Evolutionary conservation across 2,113 vertebrate genomes (phyloP).

Genomic region (Spea multiplicata): DNA sequence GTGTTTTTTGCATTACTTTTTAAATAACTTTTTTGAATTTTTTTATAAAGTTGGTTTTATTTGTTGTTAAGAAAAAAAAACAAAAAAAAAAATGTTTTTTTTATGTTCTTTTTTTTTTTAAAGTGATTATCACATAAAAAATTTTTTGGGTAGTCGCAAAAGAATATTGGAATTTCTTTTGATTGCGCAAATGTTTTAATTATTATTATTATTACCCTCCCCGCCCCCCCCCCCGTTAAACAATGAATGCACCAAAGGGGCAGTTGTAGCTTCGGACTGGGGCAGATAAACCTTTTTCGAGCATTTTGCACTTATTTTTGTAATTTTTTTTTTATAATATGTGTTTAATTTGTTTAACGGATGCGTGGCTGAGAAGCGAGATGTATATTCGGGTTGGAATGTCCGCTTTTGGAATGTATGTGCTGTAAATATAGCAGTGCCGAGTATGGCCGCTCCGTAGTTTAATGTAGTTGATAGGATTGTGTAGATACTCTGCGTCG

Average conservation of each 20-base stretch:
- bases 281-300: neutral
- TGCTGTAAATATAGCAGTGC: slow-evolving; percentile 10
- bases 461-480: too few relatives aligned
- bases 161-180: too few relatives aligned
- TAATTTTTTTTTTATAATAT: slow-evolving; percentile 24
- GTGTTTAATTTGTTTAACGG: slow-evolving; percentile 13
- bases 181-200: too few relatives aligned
- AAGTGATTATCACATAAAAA: too few relatives aligned
- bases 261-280: too few relatives aligned
- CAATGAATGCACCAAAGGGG: too few relatives aligned
- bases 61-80: neutral
- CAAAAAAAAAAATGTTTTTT: neutral
- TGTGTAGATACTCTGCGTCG: too few relatives aligned
- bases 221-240: too few relatives aligned
- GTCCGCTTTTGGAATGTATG: neutral
- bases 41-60: slow-evolving; percentile 15
- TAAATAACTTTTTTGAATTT: slow-evolving; percentile 40
- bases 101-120: neutral
- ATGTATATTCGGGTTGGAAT: neutral
- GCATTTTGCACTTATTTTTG: slow-evolving; percentile 44
- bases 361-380: neutral
- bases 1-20: neutral
- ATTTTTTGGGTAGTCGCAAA: too few relatives aligned
- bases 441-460: neutral
- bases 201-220: too few relatives aligned